Evolutionary conservation across 2,888 invertebrate genomes (phyloP), one percentile per base, ranked within the genome.

Genomic region (Megaustenia siamemsis): DNA sequence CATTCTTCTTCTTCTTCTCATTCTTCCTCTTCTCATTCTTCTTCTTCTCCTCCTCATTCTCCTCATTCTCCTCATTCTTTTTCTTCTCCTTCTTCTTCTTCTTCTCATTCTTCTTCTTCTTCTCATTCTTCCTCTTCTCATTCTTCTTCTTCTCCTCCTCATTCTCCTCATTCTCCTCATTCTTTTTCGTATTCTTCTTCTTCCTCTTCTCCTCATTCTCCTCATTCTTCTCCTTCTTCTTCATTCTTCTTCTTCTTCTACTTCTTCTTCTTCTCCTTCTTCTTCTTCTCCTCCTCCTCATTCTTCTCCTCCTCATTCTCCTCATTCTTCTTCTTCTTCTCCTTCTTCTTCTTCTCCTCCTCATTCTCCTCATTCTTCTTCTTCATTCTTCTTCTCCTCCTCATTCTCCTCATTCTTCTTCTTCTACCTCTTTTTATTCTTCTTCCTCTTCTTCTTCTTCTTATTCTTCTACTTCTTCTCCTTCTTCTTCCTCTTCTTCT

Each of bases 241-340:
- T 63, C 60, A 53, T 82, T 71, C 53, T 53, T 69, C 71, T 71
- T 71, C 71, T 49, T 71, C 53, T 82, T 71, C 63, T 43, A 38
- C 24, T 63, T 40, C 63, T 35, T 63, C 15, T 63, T 38, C 40
- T 18, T 38, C 43, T 63, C n/a, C 63, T 35, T 40, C 38, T 79
- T 43, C 63, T 40, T 63, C 66, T 40, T 43, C 63, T 35, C 60
- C 66, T 63, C 24, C 38, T 35, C 38, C 43, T 79, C 35, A 40
- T 28, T 79, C 79, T 38, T 32, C 60, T 38, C n/a, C 43, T 63
- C 24, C 24, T 38, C 63, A 5, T 75, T 40, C n/a, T 75, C 12
- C 28, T 69, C 32, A 5, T 69, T 40, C 6, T 69, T 24, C 32
- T 69, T 63, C n/a, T 63, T 63, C n/a, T 63, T 63, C 24, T 24